Percentiles rank a stretch among this genome's conserved stretches.
Conservation (phyloP, 92 coral and sea anemone genomes). For the Phymanthus crucifer region DNA sequence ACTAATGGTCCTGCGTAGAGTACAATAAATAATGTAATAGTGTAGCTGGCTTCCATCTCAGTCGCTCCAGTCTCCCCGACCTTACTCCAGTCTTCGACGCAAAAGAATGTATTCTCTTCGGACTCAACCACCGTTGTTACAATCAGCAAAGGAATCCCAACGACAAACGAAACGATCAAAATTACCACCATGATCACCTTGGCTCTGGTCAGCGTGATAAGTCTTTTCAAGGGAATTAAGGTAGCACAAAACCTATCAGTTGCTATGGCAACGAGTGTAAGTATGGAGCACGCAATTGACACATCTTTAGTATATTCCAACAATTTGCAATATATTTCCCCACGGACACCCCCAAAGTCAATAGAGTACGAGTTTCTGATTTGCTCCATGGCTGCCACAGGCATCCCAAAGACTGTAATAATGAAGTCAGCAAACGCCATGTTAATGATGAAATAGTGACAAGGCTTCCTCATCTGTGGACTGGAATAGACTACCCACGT, state of each 20-base stretch:
- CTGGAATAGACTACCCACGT: slow-evolving; percentile 31
- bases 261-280: slow-evolving; percentile 72
- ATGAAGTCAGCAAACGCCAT: slow-evolving; percentile 59
- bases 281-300: slow-evolving; percentile 66
- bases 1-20: slow-evolving; percentile 43
- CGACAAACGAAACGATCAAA: slow-evolving; percentile 54
- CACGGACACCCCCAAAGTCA: slow-evolving; percentile 32
- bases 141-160: slow-evolving; percentile 49
- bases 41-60: slow-evolving; percentile 41
- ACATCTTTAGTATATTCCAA: slow-evolving; percentile 44
- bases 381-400: slow-evolving; percentile 35
- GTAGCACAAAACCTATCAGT: slow-evolving; percentile 66
- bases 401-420: slow-evolving; percentile 55
- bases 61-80: slow-evolving; percentile 28
- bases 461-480: slow-evolving; percentile 31
- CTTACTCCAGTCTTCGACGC: slow-evolving; percentile 68
- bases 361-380: slow-evolving; percentile 34
- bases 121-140: slow-evolving; percentile 18
- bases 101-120: slow-evolving; percentile 8
- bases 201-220: slow-evolving; percentile 37
- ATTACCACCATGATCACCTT: slow-evolving; percentile 47
- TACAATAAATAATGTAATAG: slow-evolving; percentile 38
- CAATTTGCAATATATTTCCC: slow-evolving; percentile 44
- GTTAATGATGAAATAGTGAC: slow-evolving; percentile 48
- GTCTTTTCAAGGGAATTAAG: slow-evolving; percentile 55